Base-by-base conservation (phyloP, 2,113 vertebrate species). In the Oenanthe melanoleuca region DNA sequence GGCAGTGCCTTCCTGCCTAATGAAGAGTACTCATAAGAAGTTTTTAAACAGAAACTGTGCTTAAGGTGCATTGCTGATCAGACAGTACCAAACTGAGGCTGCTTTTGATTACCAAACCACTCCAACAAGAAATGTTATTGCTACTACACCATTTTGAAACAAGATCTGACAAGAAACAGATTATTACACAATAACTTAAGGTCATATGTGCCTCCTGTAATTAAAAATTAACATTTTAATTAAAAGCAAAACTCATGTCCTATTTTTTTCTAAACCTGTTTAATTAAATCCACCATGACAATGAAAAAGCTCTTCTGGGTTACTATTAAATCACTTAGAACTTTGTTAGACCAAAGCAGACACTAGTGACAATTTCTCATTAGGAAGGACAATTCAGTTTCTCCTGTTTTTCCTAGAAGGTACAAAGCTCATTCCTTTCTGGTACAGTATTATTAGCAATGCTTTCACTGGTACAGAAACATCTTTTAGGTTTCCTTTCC, bases 171-270 rank as follows among this genome's bases (percentile, higher is more conserved):
- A 93, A 75, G 56, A 92, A 73, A 40, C 1, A 3, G 45, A 82
- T 72, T 59, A 89, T 82, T 53, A 29, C 29, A 75, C 33, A 73
- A 57, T 72, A 75, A 86, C 53, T 60, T 79, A 67, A 86, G 64
- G 37, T 86, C 38, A 19, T 29, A 47, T 21, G 8, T 85, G 14
- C 21, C 56, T 91, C 45, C 86, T 85, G 74, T 92, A 90, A 88
- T 94, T 92, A 93, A 37, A 25, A 89, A 89, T 83, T 87, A 80
- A 24, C 59, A 75, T 95, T 94, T 95, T 87, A 95, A 95, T 93
- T 93, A 83, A 86, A 75, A 80, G 33, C 11, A 66, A 92, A 82
- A 47, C 73, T 82, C 16, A 2, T 33, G 56, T 57, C 85, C 65
- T 88, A 82, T n/a, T 95, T 88, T 88, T 74, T 45, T 33, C 42